phyloP scores from a whole-genome alignment of 2,113 vertebrate genomes.

The Pterophyllum scalare region DNA sequence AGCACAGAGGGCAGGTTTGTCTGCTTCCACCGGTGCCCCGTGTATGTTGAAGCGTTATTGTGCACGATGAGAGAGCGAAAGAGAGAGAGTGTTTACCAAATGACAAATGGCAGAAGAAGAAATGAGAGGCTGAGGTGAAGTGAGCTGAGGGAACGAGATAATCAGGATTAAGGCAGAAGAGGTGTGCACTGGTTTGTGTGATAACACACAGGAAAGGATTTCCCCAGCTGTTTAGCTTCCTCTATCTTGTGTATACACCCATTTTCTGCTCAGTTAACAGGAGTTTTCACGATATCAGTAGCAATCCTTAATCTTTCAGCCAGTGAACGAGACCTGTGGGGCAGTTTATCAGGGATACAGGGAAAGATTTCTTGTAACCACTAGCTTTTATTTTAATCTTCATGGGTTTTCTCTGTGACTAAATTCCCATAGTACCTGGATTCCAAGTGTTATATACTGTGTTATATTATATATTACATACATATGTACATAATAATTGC shows the following conservation, averaged over 20 bases:
- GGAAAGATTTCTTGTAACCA: background rate
- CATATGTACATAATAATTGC: background rate
- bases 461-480: background rate
- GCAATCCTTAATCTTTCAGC: constrained; percentile 13
- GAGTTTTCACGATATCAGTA: constrained; percentile 12
- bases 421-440: background rate
- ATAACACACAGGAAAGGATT: constrained; percentile 15
- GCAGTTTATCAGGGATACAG: constrained; percentile 1
- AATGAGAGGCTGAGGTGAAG: background rate
- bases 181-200: background rate
- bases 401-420: background rate
- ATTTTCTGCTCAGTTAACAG: background rate
- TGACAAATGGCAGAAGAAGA: background rate
- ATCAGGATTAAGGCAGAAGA: constrained; percentile 8
- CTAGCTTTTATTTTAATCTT: background rate
- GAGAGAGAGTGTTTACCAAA: background rate
- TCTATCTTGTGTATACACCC: background rate
- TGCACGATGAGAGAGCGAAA: background rate
- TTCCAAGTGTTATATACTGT: background rate
- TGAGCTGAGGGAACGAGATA: background rate
- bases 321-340: constrained; percentile 3
- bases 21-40: background rate
- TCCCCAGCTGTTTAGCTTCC: background rate
- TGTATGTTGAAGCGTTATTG: background rate
- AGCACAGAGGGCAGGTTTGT: background rate